Conservation (phyloP, 2,797 vertebrate genomes). For the Anas bahamensis region DNA sequence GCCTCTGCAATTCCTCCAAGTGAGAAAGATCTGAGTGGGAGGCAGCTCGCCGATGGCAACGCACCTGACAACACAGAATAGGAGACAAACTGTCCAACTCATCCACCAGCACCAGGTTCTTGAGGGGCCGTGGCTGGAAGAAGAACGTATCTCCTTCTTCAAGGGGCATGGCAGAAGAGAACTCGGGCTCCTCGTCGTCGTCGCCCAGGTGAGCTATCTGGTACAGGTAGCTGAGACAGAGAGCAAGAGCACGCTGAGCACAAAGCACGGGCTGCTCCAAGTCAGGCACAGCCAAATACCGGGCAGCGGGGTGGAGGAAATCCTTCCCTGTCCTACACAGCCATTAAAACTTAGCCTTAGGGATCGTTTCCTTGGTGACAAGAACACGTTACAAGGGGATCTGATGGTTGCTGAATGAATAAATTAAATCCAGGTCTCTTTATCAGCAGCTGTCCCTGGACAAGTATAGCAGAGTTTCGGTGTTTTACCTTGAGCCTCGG, state of each 20-base stretch:
- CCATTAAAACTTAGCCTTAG: background rate
- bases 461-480: background rate
- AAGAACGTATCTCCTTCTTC: slow-evolving; percentile 99
- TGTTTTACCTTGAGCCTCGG: background rate
- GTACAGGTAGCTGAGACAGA: slow-evolving; percentile 88
- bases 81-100: slow-evolving; percentile 97
- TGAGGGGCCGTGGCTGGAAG: slow-evolving; percentile 95
- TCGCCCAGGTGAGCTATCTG: slow-evolving; percentile 99
- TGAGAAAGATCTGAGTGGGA: background rate
- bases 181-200: slow-evolving; percentile 97
- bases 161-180: slow-evolving; percentile 98
- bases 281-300: background rate
- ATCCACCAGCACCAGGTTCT: slow-evolving; percentile 97
- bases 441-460: background rate
- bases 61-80: slow-evolving; percentile 95
- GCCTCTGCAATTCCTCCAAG: background rate
- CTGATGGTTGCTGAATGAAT: background rate
- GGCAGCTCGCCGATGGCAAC: background rate
- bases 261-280: background rate
- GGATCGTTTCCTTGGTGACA: background rate
- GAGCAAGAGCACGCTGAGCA: background rate
- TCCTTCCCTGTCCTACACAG: background rate
- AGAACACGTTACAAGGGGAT: background rate
- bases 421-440: background rate
- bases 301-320: background rate